These are phyloP conservation scores for Lumbricus terrestris DNA, from an alignment of 2,888 invertebrate species.

Conservation along the genomic window DNA sequence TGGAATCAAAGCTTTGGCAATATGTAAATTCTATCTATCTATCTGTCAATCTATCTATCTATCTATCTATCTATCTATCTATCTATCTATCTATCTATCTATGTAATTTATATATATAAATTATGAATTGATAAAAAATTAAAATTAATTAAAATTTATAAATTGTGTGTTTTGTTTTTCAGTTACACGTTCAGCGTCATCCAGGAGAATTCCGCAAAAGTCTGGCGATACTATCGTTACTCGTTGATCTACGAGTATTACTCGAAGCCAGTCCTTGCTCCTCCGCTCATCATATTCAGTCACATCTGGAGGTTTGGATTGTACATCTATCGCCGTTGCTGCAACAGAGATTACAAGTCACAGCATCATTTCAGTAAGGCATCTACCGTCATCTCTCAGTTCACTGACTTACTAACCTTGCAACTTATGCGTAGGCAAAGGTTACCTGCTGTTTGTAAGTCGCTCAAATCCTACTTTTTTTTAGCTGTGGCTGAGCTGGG, in stretches of 20 bases:
- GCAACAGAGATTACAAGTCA: constrained; percentile 17
- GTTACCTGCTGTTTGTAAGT: too few species aligned
- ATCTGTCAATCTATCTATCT: too few species aligned
- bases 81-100: too few species aligned
- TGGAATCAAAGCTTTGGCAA: too few species aligned
- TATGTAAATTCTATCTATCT: too few species aligned
- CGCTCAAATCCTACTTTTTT: too few species aligned
- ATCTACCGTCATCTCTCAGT: background rate
- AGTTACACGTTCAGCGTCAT: constrained; percentile 58
- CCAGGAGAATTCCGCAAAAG: constrained; percentile 46
- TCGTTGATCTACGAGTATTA: constrained; percentile 55
- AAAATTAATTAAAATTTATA: too few species aligned
- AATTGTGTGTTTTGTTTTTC: constrained; percentile 34
- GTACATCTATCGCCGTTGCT: constrained; percentile 18
- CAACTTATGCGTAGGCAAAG: too few species aligned
- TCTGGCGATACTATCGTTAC: constrained; percentile 56
- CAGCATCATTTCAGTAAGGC: constrained; percentile 47
- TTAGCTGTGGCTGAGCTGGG: too few species aligned
- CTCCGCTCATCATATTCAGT: constrained; percentile 54
- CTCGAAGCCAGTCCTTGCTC: constrained; percentile 54
- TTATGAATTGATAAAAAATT: too few species aligned
- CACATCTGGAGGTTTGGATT: constrained; percentile 45
- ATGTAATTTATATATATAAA: too few species aligned
- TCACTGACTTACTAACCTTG: background rate
- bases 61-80: too few species aligned